phyloP scores from a whole-genome alignment of 2,113 vertebrate species.

The Microcebus tavaratra region DNA sequence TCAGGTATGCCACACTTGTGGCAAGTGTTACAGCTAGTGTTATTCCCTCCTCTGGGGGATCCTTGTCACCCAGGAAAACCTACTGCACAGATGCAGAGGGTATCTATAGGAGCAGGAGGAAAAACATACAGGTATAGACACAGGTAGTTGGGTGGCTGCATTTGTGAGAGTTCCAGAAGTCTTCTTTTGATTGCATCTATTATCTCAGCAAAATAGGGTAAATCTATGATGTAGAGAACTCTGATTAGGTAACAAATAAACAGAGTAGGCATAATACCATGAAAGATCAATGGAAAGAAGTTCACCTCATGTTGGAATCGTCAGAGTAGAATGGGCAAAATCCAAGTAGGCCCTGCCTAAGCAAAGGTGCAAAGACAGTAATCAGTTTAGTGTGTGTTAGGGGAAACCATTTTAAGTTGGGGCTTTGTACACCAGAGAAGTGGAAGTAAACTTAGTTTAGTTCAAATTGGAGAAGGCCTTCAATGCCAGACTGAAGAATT shows the following conservation, averaged over 20 bases:
- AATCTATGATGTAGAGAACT: neutral
- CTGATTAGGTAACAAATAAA: neutral
- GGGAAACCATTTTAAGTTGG: neutral
- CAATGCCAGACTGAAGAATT: neutral
- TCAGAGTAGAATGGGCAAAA: neutral
- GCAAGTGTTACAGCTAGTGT: too few relatives aligned
- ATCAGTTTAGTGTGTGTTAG: neutral
- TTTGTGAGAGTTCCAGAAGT: neutral
- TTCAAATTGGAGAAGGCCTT: neutral
- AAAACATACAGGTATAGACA: neutral
- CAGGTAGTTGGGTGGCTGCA: accelerated
- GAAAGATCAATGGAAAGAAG: neutral
- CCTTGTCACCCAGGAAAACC: too few relatives aligned
- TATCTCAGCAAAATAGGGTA: neutral
- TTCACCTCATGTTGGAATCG: neutral
- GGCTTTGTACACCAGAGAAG: neutral
- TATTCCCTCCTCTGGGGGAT: too few relatives aligned
- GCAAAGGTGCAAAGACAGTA: neutral
- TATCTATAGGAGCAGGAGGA: too few relatives aligned
- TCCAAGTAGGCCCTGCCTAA: neutral
- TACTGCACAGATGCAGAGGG: neutral
- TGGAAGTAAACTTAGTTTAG: neutral
- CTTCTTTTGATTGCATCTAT: neutral
- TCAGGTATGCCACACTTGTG: too few relatives aligned
- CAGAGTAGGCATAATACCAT: neutral